A percentile compares a stretch with the other conserved stretches of the same genome.
Conservation (phyloP, 2,888 invertebrate species). For the Netelia virgata region DNA sequence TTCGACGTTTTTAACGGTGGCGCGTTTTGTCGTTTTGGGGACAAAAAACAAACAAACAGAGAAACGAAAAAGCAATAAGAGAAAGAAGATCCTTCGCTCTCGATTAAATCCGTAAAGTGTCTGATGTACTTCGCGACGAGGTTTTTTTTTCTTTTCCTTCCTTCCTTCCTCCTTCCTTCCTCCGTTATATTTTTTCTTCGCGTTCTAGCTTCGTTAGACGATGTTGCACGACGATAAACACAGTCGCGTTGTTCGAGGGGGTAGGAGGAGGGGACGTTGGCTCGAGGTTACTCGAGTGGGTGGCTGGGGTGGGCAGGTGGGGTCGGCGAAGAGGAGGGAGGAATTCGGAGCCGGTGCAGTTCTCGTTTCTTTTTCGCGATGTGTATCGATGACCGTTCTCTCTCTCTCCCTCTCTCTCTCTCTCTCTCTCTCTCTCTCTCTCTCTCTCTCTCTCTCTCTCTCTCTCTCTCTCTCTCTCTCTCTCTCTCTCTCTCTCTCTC, state of each 20-base stretch:
- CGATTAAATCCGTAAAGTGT: background rate
- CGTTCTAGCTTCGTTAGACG: background rate
- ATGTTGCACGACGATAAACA: background rate
- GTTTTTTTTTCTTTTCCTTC: background rate
- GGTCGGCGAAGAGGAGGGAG: too few species aligned
- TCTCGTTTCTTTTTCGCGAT: too few species aligned
- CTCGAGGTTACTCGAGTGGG: too few species aligned
- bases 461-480: constrained; percentile 1
- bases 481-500: constrained; percentile 12
- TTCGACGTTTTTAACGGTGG: too few species aligned
- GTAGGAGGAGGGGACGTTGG: too few species aligned
- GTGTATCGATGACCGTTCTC: background rate
- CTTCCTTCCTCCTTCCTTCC: constrained; percentile 4
- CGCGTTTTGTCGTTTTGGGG: too few species aligned
- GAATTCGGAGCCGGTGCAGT: too few species aligned
- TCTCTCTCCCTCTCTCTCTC: constrained; percentile 8
- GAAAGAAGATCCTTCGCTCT: background rate
- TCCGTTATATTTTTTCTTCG: constrained; percentile 1
- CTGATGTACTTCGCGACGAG: background rate
- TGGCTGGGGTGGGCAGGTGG: too few species aligned
- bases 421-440: constrained; percentile 25
- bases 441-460: constrained; percentile 9
- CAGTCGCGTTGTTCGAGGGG: background rate
- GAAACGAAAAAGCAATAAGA: background rate
- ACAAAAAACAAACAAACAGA: too few species aligned